phyloP scores from a whole-genome alignment of 2,888 invertebrate species.

The Ennomos fuscantarius region DNA sequence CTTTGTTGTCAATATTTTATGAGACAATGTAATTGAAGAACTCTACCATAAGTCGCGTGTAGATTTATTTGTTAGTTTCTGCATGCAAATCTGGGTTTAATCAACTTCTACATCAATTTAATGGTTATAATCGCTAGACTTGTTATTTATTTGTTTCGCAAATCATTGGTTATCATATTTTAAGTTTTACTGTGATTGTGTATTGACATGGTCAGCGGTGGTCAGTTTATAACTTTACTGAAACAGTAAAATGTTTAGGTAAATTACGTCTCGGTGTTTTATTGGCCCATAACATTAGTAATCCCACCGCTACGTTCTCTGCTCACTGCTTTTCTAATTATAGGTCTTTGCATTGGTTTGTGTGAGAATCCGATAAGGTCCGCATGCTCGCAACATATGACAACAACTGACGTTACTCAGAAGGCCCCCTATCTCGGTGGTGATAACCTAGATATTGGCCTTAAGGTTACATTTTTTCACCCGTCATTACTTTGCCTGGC shows the following conservation, averaged over 20 bases:
- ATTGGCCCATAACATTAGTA: too few species aligned
- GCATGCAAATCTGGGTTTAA: background rate
- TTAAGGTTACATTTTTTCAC: too few species aligned
- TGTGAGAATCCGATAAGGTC: too few species aligned
- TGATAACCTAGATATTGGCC: too few species aligned
- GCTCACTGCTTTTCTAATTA: too few species aligned
- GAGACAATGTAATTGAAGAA: conserved; percentile 21
- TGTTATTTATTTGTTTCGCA: conserved; percentile 1
- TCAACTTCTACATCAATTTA: background rate
- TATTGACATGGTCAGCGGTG: background rate
- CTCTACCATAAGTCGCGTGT: background rate
- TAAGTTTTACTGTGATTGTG: conserved; percentile 3
- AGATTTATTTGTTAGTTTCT: conserved; percentile 4
- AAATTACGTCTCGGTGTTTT: too few species aligned
- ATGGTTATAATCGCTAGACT: background rate
- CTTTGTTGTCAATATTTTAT: conserved; percentile 35
- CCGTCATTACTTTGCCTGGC: too few species aligned
- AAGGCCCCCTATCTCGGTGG: too few species aligned
- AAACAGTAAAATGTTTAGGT: conserved; percentile 1
- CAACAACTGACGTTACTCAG: too few species aligned
- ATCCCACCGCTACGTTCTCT: too few species aligned
- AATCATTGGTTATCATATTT: conserved; percentile 2
- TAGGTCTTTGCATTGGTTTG: too few species aligned
- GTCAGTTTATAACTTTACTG: conserved; percentile 1
- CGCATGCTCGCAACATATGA: too few species aligned